Base-by-base conservation (phyloP, 2,888 invertebrate species). In the Hemithea aestivaria region DNA sequence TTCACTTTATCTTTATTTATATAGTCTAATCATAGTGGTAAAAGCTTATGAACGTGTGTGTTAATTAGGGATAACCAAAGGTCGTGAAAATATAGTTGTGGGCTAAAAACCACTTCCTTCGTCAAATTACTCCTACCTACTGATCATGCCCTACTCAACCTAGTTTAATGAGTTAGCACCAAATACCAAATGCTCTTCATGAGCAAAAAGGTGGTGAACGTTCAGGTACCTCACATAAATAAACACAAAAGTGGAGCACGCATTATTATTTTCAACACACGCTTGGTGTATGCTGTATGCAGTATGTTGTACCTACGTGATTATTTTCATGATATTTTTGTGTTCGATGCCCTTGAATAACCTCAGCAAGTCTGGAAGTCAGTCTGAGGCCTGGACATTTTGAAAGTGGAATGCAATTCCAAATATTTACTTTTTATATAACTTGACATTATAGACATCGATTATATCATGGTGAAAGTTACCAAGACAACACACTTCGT, bases 221-320 rank as follows among this genome's bases (percentile, higher is more conserved):
- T 56, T 51, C 58, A 57, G 62, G 62, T 66, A 58, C 51, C 53
- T 57, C 56, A 51, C 44, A 66, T 57, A 66, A 65, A 64, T 62
- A 68, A 66, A 59, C 55, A 58, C 50, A 38, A 48, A 56, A 59
- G 32, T 35, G 40, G 32, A 46, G 52, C 54, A 39, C 52, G 53
- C 29, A 45, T 51, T 54, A 49, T 53, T 21, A 45, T 45, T 48
- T 57, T 54, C 41, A 57, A 57, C 51, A 40, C 47, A 51, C 53
- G 33, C 49, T 49, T 40, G 33, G 38, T 40, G 31, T 41, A 32
- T 34, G 41, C 31, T 40, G 31, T 41, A 32, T 34, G 41, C 31
- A 46, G 53, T 56, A 42, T 52, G 35, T 37, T 22, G 16, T 16
- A 16, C 16, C 16, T 16, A 16, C 16, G 16, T 16, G 27, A 41